Percentiles rank a stretch among this genome's conserved stretches.
Conservation (phyloP, 2,888 invertebrate genomes). For the Cryptocephalus moraei region DNA sequence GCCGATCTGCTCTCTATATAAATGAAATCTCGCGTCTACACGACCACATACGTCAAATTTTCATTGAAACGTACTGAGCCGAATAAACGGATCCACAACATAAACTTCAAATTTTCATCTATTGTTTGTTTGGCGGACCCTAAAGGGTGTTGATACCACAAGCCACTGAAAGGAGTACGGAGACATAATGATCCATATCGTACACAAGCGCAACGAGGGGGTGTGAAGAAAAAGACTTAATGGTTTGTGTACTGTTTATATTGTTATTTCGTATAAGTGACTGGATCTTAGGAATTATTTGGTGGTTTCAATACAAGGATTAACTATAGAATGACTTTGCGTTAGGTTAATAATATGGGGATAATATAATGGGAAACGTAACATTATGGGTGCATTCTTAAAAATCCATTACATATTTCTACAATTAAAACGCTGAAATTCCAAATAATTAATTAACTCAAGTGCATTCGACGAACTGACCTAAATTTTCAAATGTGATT, state of each 20-base stretch:
- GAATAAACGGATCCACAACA: slow-evolving; percentile 24
- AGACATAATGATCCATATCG: slow-evolving; percentile 10
- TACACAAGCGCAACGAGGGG: slow-evolving; percentile 1
- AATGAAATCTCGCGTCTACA: slow-evolving; percentile 73
- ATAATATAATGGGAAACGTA: too few relatives aligned
- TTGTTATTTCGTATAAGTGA: too few relatives aligned
- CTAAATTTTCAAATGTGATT: too few relatives aligned
- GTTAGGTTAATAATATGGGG: too few relatives aligned
- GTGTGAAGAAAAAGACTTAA: slow-evolving; percentile 1
- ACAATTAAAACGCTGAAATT: too few relatives aligned
- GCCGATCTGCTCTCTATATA: slow-evolving; percentile 73
- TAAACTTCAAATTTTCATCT: slow-evolving; percentile 22
- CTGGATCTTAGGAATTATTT: too few relatives aligned
- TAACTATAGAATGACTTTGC: too few relatives aligned
- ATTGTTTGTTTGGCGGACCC: slow-evolving; percentile 13
- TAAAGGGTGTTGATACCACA: slow-evolving; percentile 22
- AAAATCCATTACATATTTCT: too few relatives aligned
- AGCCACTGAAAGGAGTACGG: slow-evolving; percentile 11
- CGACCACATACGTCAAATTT: slow-evolving; percentile 78
- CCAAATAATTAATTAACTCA: too few relatives aligned
- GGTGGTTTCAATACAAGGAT: too few relatives aligned
- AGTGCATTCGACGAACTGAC: too few relatives aligned
- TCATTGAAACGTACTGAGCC: slow-evolving; percentile 63
- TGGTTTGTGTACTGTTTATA: not conserved
- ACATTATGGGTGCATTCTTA: too few relatives aligned